Evolutionary conservation across 2,888 invertebrate species (phyloP).

Genomic region (Endotricha flammealis): DNA sequence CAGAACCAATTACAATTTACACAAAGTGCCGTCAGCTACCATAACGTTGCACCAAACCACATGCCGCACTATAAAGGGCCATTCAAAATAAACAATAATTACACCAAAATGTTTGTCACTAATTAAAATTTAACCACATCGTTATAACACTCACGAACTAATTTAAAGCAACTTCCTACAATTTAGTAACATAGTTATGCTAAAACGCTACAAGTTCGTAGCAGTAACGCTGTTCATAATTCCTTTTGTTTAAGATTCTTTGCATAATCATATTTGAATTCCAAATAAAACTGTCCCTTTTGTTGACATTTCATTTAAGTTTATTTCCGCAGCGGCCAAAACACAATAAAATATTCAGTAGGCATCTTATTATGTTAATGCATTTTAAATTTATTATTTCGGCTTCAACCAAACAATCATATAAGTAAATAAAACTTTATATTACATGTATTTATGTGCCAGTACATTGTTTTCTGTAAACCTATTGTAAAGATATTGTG

Average conservation of each 20-base stretch:
- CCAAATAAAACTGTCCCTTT: constrained; percentile 22
- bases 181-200: constrained; percentile 5
- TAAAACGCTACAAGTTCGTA: constrained; percentile 2
- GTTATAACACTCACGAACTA: constrained; percentile 15
- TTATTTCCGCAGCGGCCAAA: constrained; percentile 6
- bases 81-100: constrained; percentile 1
- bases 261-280: constrained; percentile 34
- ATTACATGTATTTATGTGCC: no score
- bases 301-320: constrained; percentile 11
- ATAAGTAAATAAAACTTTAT: no score
- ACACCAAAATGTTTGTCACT: constrained; percentile 6
- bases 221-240: constrained; percentile 19
- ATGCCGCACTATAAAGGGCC: neutral
- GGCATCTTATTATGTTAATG: constrained; percentile 7
- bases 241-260: constrained; percentile 31
- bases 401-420: no score
- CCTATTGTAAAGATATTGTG: no score
- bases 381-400: constrained; percentile 9
- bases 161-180: constrained; percentile 13
- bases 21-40: neutral
- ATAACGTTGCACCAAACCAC: neutral
- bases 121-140: constrained; percentile 16
- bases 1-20: constrained; percentile 8
- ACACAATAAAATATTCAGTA: constrained; percentile 8
- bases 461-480: no score